Base-by-base conservation (phyloP, 2,113 vertebrate genomes). In the Lagenorhynchus albirostris region DNA sequence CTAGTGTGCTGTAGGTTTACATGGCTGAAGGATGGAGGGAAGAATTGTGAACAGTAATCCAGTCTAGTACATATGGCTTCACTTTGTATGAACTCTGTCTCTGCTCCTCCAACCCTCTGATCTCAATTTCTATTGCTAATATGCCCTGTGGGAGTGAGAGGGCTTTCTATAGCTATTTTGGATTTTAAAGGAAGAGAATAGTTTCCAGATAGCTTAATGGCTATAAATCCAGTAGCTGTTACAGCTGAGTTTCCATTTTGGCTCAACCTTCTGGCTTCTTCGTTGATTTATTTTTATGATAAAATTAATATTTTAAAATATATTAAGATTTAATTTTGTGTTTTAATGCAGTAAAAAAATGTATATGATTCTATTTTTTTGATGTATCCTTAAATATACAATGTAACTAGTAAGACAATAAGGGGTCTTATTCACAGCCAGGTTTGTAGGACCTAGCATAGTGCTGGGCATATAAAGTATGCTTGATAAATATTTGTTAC, bases 171-270 rank as follows among this genome's bases (percentile, higher is more conserved):
- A 79, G 77, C 53, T 77, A 60, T 33, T 73, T 65, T 86, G 62
- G 89, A 91, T 95, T 95, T 83, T 96, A 83, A 89, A 89, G 77
- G 68, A 96, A 89, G 86, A 89, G 55, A 94, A 79, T 53, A 79
- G 68, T 80, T 94, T 94, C 90, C 91, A 94, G 68, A 58, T 79
- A 95, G 68, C 41, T 74, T 80, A 67, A 29, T 70, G 76, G 41
- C 55, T 26, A 65, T 95, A 76, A 95, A 83, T 95, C 88, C 74
- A 92, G 74, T 87, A 79, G 63, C 74, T 63, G 3, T 85, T 92
- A 26, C 4, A 82, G 53, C 76, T 95, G 77, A 91, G 50, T 97
- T 96, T 93, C 76, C 80, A 92, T 94, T 94, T 96, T 95, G 73
- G 13, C n/a, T 86, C 31, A 97, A 86, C 7, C 55, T 91, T 88